phyloP scores from a whole-genome alignment of 2,113 vertebrate genomes.

The Trichechus manatus region DNA sequence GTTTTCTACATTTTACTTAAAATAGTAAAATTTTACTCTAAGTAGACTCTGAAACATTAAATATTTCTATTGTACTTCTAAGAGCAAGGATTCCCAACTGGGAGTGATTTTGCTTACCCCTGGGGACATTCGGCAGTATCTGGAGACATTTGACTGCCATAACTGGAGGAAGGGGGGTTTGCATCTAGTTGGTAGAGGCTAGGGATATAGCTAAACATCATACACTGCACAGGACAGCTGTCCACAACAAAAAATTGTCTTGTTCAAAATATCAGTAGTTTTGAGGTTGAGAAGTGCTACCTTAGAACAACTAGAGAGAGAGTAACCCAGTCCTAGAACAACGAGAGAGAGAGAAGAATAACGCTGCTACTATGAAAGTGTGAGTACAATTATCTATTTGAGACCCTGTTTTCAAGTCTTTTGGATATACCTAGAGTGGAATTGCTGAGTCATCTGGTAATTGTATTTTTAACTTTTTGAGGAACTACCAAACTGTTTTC shows the following conservation, averaged over 20 bases:
- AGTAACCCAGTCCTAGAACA: background rate
- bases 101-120: background rate
- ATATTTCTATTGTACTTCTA: background rate
- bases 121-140: background rate
- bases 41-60: background rate
- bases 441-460: too few species aligned
- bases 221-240: background rate
- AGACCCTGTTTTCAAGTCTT: too few species aligned
- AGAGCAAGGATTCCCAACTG: background rate
- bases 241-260: background rate
- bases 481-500: too few species aligned
- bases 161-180: background rate
- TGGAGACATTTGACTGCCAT: background rate
- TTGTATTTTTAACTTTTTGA: too few species aligned
- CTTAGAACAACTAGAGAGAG: background rate
- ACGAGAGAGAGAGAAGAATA: background rate
- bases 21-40: constrained; percentile 14
- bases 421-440: too few species aligned
- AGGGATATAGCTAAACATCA: background rate
- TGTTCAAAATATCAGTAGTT: background rate
- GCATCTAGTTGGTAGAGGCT: background rate
- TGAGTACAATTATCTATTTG: too few species aligned
- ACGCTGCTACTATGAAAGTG: background rate
- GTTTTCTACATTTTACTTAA: background rate
- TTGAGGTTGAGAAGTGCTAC: background rate